Conservation (phyloP, 2,113 vertebrate species). For the Siniperca knerii region DNA sequence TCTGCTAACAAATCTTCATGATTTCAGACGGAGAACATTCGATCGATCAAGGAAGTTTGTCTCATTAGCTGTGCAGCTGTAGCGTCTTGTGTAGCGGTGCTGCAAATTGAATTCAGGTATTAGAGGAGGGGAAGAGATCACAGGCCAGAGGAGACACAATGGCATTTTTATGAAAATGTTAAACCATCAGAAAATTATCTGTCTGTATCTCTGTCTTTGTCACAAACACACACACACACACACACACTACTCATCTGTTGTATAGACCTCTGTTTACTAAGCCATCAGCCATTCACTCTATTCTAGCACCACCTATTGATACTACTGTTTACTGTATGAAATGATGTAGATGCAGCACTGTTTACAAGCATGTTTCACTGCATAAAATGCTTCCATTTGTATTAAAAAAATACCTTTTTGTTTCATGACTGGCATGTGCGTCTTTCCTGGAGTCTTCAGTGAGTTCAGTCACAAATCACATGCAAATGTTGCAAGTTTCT, state of each 20-base stretch:
- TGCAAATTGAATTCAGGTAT: constrained; percentile 52
- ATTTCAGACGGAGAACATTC: constrained; percentile 35
- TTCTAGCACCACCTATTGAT: constrained; percentile 85
- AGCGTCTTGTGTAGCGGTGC: constrained; percentile 13
- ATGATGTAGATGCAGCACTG: not conserved
- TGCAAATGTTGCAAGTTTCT: constrained; percentile 18
- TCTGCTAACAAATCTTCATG: constrained; percentile 30
- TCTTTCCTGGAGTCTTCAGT: constrained; percentile 7
- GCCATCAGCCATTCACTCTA: constrained; percentile 63
- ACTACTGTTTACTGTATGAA: constrained; percentile 25
- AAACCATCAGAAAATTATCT: constrained; percentile 19
- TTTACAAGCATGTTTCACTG: not conserved
- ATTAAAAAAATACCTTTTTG: constrained; percentile 14
- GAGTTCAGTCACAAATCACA: constrained; percentile 43
- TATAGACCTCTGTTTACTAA: constrained; percentile 6
- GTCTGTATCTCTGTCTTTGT: constrained; percentile 7
- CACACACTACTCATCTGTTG: constrained; percentile 14
- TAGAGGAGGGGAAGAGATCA: constrained; percentile 2
- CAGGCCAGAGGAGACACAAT: constrained; percentile 9
- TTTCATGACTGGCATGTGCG: constrained; percentile 1
- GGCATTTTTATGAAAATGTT: constrained; percentile 13
- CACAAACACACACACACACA: not conserved
- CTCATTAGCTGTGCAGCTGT: constrained; percentile 28
- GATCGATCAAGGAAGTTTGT: constrained; percentile 43
- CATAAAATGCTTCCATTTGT: not conserved